Evolutionary conservation across 2,113 vertebrate genomes (phyloP), one percentile per base, ranked within the genome.

Genomic region (Otis tarda): DNA sequence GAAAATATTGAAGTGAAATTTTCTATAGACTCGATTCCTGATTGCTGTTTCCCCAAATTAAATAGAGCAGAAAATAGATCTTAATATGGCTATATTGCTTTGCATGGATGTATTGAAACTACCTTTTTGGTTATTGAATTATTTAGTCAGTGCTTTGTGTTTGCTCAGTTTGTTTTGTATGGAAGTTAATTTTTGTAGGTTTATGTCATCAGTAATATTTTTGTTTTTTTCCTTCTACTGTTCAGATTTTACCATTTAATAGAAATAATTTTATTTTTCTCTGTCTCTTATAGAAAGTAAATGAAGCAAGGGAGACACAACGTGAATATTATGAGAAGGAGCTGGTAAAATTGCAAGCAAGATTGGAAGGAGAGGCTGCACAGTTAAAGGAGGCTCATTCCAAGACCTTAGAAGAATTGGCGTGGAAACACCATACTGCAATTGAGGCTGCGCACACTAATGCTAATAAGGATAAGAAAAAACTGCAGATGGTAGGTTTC

Each of bases 321-420:
- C 97, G 97, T 93, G 98, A 98, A 64, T 98, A 97, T 96, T 99
- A 99, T 92, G 99, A 99, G 95, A 99, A 98, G 97, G 99, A 99
- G 87, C 96, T 99, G 91, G 97, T 97, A 96, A 98, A 96, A 86
- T 79, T 99, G 90, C 98, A 97, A 50, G 97, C 96, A 64, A 98
- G 98, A 50, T 97, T 98, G 74, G 99, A 99, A 96, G 99, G 99
- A 27, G 99, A 99, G 84, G 96, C 98, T 73, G 96, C 97, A 64
- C 98, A 99, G 83, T 97, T 99, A 98, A 99, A 99, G 85, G 99
- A 99, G 81, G 96, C 98, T 88, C 99, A 99, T 98, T 98, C 98
- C n/a, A 98, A 99, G 75, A 98, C 98, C 14, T 97, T 99, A 94
- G 99, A 99, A 95, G 99, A 99, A 60, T 95, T 99, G 83, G 95